Evolutionary conservation across 2,797 vertebrate genomes (phyloP).

Genomic region (Rhabdophis nuchalis): DNA sequence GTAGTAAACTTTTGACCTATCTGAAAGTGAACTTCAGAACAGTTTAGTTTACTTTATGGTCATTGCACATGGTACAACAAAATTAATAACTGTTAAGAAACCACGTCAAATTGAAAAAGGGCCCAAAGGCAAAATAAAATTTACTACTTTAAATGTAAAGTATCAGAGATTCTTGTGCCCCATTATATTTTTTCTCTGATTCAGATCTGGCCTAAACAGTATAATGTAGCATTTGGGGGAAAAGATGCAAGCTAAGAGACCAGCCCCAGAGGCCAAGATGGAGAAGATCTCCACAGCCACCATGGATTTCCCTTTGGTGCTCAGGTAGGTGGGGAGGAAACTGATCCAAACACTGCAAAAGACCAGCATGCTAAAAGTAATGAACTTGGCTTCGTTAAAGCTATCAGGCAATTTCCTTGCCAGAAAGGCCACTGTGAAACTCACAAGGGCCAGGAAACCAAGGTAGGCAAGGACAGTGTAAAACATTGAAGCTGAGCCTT

Average conservation of each 20-base stretch:
- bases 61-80: no score
- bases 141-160: no score
- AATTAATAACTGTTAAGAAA: no score
- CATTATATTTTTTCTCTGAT: neutral
- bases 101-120: no score
- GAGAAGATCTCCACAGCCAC: neutral
- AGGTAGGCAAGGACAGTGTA: neutral
- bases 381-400: neutral
- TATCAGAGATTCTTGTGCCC: neutral
- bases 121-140: no score
- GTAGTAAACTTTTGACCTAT: no score
- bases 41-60: no score
- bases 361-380: neutral
- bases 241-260: neutral
- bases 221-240: neutral
- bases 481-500: neutral
- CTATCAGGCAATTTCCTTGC: neutral
- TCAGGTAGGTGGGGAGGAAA: neutral
- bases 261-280: neutral
- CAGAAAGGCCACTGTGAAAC: rapidly evolving
- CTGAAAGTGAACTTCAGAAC: no score
- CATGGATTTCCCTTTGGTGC: neutral
- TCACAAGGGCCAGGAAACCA: rapidly evolving
- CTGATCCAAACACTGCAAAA: neutral
- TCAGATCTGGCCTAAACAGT: rapidly evolving